phyloP scores from a whole-genome alignment of 2,888 invertebrate species.

The Oasisia sp. region DNA sequence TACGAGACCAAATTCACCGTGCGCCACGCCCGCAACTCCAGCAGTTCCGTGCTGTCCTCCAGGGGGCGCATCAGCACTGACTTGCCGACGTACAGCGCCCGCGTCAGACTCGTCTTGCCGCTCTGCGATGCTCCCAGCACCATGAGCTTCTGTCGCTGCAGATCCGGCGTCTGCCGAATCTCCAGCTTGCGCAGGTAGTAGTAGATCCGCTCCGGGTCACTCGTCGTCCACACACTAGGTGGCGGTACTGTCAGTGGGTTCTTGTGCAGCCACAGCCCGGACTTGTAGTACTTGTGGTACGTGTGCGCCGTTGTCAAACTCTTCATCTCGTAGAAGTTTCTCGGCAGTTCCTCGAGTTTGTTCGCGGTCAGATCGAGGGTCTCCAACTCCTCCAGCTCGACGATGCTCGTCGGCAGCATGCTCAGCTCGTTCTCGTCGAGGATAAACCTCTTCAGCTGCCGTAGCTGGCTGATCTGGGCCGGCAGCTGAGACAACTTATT shows the following conservation, averaged over 20 bases:
- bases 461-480: conserved; percentile 53
- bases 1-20: conserved; percentile 60
- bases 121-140: conserved; percentile 57
- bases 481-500: conserved; percentile 58
- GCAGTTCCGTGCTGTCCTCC: conserved; percentile 49
- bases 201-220: conserved; percentile 57
- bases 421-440: conserved; percentile 55
- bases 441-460: conserved; percentile 49
- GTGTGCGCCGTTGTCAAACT: conserved; percentile 56
- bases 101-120: conserved; percentile 60
- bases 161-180: conserved; percentile 37
- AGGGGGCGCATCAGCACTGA: conserved; percentile 47
- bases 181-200: conserved; percentile 49
- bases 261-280: conserved; percentile 63
- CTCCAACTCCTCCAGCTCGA: conserved; percentile 55
- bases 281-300: conserved; percentile 55
- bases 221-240: conserved; percentile 62
- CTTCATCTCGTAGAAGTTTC: conserved; percentile 55
- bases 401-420: conserved; percentile 56
- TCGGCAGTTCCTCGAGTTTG: conserved; percentile 53
- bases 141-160: conserved; percentile 45
- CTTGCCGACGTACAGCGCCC: conserved; percentile 52
- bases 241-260: conserved; percentile 63
- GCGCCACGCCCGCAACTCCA: conserved; percentile 54
- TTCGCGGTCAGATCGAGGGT: conserved; percentile 63